phyloP scores from a whole-genome alignment of 2,797 vertebrate species.

The Limosa lapponica region DNA sequence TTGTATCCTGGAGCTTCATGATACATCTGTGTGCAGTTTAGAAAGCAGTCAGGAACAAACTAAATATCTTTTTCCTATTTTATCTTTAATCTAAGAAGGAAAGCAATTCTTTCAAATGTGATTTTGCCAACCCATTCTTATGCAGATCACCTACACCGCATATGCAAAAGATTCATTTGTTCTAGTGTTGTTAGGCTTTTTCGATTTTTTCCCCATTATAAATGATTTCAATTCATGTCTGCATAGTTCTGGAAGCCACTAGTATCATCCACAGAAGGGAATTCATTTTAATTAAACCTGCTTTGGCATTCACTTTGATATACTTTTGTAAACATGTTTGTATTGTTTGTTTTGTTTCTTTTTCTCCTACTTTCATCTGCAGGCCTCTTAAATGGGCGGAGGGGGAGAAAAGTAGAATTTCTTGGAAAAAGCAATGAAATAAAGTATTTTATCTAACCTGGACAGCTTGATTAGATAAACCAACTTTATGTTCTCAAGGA shows the following conservation, averaged over 20 bases:
- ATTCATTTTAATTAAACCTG: slow-evolving; percentile 4
- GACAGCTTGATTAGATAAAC: neutral
- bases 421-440: neutral
- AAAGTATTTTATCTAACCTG: neutral
- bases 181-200: neutral
- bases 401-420: neutral
- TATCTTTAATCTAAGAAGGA: neutral
- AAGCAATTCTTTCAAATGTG: neutral
- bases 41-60: neutral
- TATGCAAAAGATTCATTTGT: neutral
- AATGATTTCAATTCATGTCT: neutral
- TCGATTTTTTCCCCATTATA: neutral
- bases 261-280: neutral
- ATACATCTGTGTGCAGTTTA: neutral
- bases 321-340: neutral
- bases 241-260: neutral
- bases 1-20: neutral
- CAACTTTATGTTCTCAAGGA: neutral
- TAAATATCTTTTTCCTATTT: neutral
- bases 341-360: neutral
- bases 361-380: neutral
- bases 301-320: neutral
- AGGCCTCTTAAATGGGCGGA: neutral
- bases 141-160: neutral
- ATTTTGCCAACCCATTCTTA: neutral